phyloP scores from a whole-genome alignment of 2,888 invertebrate genomes.

The Dasypolia templi region DNA sequence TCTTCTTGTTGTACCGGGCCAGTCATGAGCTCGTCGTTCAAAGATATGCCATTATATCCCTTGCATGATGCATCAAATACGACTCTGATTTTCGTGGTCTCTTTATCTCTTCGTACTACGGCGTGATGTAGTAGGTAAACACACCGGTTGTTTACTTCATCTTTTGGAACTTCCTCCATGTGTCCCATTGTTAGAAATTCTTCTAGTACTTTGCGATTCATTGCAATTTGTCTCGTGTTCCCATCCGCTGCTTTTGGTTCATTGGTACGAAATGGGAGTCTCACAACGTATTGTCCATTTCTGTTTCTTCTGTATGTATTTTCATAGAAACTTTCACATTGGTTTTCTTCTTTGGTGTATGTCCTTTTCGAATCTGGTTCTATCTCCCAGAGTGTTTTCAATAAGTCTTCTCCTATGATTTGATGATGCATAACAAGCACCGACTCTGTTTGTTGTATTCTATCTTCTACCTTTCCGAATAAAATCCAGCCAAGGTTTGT shows the following conservation, averaged over 20 bases:
- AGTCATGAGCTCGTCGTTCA: constrained; percentile 25
- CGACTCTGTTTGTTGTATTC: constrained; percentile 30
- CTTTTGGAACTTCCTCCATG: constrained; percentile 55
- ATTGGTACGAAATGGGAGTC: constrained; percentile 15
- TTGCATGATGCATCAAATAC: constrained; percentile 11
- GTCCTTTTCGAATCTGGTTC: constrained; percentile 16
- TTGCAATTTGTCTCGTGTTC: constrained; percentile 20
- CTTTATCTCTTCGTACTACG: constrained; percentile 18
- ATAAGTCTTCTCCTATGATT: constrained; percentile 20
- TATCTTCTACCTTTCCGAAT: constrained; percentile 34
- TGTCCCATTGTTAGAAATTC: constrained; percentile 61
- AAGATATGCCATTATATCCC: constrained; percentile 22
- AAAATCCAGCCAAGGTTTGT: constrained; percentile 13
- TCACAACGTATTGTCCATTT: constrained; percentile 22
- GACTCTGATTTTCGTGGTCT: constrained; percentile 23
- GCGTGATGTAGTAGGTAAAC: constrained; percentile 27
- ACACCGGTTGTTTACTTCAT: constrained; percentile 30
- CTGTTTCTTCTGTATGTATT: constrained; percentile 6
- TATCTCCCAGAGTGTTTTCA: constrained; percentile 31
- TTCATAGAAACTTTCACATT: constrained; percentile 19
- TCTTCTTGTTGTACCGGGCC: constrained; percentile 31
- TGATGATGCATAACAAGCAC: constrained; percentile 41
- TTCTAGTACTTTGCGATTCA: constrained; percentile 43
- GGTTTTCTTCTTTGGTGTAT: constrained; percentile 10
- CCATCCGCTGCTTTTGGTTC: constrained; percentile 15